These are phyloP conservation scores for Phaedon cochleariae DNA, from an alignment of 2,888 invertebrate species.

Conservation along the genomic window DNA sequence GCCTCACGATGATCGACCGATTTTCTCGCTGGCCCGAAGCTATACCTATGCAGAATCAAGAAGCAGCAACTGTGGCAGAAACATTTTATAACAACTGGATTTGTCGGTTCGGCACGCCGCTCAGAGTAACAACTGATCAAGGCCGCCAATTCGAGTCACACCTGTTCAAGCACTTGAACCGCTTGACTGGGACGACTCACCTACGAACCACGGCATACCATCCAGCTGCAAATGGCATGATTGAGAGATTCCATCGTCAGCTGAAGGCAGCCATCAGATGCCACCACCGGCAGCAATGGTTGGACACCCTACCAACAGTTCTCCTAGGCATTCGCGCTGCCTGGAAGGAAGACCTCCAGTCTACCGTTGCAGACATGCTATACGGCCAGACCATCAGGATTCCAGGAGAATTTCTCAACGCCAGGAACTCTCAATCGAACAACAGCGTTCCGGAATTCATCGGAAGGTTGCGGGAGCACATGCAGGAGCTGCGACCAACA, in stretches of 20 bases:
- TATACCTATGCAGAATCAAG: no score
- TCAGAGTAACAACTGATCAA: conserved; percentile 39
- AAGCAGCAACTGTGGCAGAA: no score
- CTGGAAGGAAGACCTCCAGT: conserved; percentile 4
- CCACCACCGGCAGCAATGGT: not conserved
- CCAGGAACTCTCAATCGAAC: no score
- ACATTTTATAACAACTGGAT: no score
- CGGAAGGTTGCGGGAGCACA: no score
- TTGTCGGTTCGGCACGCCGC: no score
- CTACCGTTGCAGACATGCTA: conserved; percentile 5
- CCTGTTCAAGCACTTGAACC: conserved; percentile 43
- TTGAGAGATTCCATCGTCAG: conserved; percentile 11
- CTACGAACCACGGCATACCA: not conserved
- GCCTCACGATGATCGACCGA: no score
- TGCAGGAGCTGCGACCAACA: not conserved
- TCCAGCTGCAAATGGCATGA: conserved; percentile 1
- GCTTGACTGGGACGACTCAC: no score
- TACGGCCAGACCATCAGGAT: no score
- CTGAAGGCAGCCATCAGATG: conserved; percentile 6
- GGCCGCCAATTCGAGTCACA: conserved; percentile 51
- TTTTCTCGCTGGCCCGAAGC: no score
- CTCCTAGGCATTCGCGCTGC: not conserved
- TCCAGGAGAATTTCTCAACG: no score
- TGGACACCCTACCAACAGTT: not conserved
- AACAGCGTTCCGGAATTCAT: no score